These are phyloP conservation scores for Drosophila ananassae DNA, from an alignment of 1,140 invertebrate species.

Conservation along the genomic window DNA sequence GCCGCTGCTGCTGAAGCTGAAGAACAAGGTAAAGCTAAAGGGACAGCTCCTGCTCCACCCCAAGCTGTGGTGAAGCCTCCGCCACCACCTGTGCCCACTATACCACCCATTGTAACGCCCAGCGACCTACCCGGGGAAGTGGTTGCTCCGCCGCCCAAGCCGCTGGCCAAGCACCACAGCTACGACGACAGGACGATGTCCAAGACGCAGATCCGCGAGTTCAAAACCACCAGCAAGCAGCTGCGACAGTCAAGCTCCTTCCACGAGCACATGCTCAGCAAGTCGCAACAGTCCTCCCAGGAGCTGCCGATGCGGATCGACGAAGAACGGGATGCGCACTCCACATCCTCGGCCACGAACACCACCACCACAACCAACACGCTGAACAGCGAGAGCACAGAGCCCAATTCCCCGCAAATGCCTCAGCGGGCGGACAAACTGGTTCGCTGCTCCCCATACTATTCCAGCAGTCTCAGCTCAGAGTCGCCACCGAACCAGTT, in stretches of 20 bases:
- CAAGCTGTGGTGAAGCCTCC: slow-evolving; percentile 34
- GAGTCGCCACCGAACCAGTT: slow-evolving; percentile 88
- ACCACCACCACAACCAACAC: slow-evolving; percentile 80
- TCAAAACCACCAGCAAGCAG: slow-evolving; percentile 86
- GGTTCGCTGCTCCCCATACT: slow-evolving; percentile 88
- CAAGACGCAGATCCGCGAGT: slow-evolving; percentile 87
- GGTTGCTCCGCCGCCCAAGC: slow-evolving; percentile 84
- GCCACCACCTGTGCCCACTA: slow-evolving; percentile 65
- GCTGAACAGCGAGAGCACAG: slow-evolving; percentile 76
- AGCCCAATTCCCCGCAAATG: slow-evolving; percentile 81
- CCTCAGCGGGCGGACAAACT: slow-evolving; percentile 85
- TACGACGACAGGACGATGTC: slow-evolving; percentile 87
- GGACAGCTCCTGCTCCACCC: neutral
- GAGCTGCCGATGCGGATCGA: slow-evolving; percentile 73
- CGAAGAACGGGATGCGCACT: slow-evolving; percentile 69
- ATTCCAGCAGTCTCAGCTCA: slow-evolving; percentile 88
- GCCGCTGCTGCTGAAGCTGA: slow-evolving; percentile 68
- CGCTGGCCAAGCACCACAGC: slow-evolving; percentile 86
- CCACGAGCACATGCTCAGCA: slow-evolving; percentile 86
- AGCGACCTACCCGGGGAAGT: slow-evolving; percentile 70
- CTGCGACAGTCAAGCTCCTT: slow-evolving; percentile 87
- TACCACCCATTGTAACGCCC: slow-evolving; percentile 72
- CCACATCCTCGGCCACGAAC: slow-evolving; percentile 69
- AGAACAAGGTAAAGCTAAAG: slow-evolving; percentile 32
- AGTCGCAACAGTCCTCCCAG: slow-evolving; percentile 79